Percentiles rank a stretch among this genome's conserved stretches.
Conservation (phyloP, 2,888 invertebrate species). For the Perdita meconis region DNA sequence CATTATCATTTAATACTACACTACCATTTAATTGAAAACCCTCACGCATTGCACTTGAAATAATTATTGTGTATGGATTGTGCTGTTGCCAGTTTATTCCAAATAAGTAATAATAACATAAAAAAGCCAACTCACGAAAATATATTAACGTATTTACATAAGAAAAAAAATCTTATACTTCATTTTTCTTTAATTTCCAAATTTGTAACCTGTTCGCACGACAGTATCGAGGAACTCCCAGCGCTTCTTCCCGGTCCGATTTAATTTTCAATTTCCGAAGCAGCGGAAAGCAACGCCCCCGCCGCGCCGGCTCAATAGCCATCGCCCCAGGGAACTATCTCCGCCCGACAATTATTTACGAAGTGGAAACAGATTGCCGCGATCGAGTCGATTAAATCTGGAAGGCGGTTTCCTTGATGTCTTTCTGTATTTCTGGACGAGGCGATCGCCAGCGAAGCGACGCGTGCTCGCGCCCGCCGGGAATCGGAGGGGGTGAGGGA, state of each 20-base stretch:
- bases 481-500: conserved; percentile 30
- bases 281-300: conserved; percentile 24
- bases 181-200: too few relatives aligned
- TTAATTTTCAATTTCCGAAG: conserved; percentile 53
- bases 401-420: background rate
- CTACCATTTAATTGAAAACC: too few relatives aligned
- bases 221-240: too few relatives aligned
- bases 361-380: conserved; percentile 33
- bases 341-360: conserved; percentile 47
- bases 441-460: background rate
- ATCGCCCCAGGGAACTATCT: conserved; percentile 19
- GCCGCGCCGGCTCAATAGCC: background rate
- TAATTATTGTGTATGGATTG: too few relatives aligned
- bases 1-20: too few relatives aligned
- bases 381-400: conserved; percentile 42
- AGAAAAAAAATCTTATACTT: too few relatives aligned
- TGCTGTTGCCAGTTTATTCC: too few relatives aligned
- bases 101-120: too few relatives aligned
- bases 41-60: too few relatives aligned
- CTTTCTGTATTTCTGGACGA: conserved; percentile 10
- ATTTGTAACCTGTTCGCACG: too few relatives aligned
- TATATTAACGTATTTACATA: too few relatives aligned
- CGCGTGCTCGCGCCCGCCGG: conserved; percentile 27
- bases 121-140: too few relatives aligned
- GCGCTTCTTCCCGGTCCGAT: conserved; percentile 10